Percentiles rank a stretch among this genome's conserved stretches.
phyloP scores from a whole-genome alignment of 2,888 invertebrate genomes.

The Boloria selene region DNA sequence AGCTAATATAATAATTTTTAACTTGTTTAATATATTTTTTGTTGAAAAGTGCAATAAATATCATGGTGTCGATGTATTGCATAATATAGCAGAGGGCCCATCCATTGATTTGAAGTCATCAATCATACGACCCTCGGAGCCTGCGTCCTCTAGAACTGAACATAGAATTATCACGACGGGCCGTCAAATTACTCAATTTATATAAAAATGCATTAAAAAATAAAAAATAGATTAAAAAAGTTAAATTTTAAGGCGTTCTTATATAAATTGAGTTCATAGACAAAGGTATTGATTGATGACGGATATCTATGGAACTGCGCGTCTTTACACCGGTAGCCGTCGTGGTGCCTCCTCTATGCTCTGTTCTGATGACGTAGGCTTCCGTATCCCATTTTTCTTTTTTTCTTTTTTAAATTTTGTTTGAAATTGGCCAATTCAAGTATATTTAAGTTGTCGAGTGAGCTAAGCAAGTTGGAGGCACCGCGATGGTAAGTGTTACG shows the following conservation, averaged over 20 bases:
- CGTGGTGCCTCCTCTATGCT: constrained; percentile 80
- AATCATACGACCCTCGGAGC: constrained; percentile 72
- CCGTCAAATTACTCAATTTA: constrained; percentile 51
- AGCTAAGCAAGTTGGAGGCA: constrained; percentile 70
- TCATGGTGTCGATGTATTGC: constrained; percentile 3
- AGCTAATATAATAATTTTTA: constrained; percentile 1
- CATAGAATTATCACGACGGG: constrained; percentile 76
- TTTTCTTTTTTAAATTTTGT: background rate
- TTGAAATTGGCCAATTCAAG: constrained; percentile 8
- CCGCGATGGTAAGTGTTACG: constrained; percentile 68
- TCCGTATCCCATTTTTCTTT: constrained; percentile 40
- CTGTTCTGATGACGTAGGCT: constrained; percentile 79
- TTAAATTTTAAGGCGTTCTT: constrained; percentile 48
- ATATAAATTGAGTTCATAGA: constrained; percentile 44
- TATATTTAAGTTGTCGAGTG: constrained; percentile 40
- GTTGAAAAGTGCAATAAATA: background rate
- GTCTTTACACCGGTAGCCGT: constrained; percentile 60
- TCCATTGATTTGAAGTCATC: constrained; percentile 82
- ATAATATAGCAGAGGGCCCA: constrained; percentile 64
- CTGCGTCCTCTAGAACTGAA: constrained; percentile 78
- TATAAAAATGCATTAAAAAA: constrained; percentile 37
- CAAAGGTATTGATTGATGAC: constrained; percentile 77
- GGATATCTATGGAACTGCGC: constrained; percentile 72
- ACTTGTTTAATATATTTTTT: constrained; percentile 7
- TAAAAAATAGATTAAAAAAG: background rate